phyloP scores from a whole-genome alignment of 2,888 invertebrate genomes.

The Cyrtodaria siliqua region DNA sequence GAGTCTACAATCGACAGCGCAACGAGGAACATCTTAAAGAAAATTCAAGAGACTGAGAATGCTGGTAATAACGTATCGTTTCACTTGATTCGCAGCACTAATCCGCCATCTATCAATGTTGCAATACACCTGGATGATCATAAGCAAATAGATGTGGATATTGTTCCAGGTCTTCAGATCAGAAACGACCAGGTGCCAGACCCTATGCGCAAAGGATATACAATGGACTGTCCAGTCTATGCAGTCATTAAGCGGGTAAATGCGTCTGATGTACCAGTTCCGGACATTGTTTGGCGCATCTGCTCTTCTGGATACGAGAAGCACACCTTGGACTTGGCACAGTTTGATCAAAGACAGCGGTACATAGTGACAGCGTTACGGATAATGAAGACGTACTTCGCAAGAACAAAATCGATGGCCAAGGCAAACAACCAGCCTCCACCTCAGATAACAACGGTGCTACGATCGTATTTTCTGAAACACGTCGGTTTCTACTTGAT shows the following conservation, averaged over 20 bases:
- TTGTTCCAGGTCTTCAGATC: constrained; percentile 53
- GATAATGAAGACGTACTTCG: constrained; percentile 51
- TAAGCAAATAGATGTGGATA: constrained; percentile 35
- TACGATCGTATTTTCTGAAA: constrained; percentile 62
- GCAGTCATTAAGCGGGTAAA: constrained; percentile 61
- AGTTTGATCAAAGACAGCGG: constrained; percentile 14
- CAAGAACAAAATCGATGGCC: neutral
- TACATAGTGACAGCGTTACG: constrained; percentile 63
- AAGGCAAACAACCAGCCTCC: neutral
- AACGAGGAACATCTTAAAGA: too few species aligned
- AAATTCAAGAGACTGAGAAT: constrained; percentile 9
- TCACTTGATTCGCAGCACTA: neutral
- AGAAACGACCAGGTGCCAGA: constrained; percentile 32
- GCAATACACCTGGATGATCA: constrained; percentile 4
- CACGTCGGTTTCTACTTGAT: constrained; percentile 57
- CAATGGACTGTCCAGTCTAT: constrained; percentile 46
- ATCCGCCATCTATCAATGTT: constrained; percentile 35
- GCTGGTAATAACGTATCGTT: neutral
- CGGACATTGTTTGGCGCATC: constrained; percentile 50
- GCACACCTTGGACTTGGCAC: constrained; percentile 56
- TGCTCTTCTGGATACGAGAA: constrained; percentile 59
- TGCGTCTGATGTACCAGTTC: constrained; percentile 2
- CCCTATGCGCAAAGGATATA: constrained; percentile 9
- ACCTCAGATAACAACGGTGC: constrained; percentile 33
- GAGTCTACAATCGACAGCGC: constrained; percentile 37